These are phyloP conservation scores for Amblyopsis hoosieri DNA, from an alignment of 2,797 vertebrate genomes.

Conservation along the genomic window DNA sequence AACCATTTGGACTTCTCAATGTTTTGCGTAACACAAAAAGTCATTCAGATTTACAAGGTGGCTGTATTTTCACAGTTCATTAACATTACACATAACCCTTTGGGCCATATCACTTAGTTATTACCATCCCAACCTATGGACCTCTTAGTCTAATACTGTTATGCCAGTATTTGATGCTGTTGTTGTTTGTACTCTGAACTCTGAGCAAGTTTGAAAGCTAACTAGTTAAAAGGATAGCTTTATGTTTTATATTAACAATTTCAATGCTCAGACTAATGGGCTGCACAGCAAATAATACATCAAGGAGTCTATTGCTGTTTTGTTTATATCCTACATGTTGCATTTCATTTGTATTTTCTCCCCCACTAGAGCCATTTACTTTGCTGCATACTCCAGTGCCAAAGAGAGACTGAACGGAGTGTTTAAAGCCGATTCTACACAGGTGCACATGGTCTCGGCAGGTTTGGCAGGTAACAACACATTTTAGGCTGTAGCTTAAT, in stretches of 20 bases:
- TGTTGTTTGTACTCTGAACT: no score
- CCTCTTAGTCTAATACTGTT: no score
- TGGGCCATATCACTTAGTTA: no score
- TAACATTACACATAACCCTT: not conserved
- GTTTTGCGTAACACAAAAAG: slow-evolving; percentile 20
- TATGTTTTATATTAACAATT: no score
- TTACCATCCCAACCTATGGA: no score
- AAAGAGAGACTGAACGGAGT: slow-evolving; percentile 92
- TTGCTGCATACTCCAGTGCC: slow-evolving; percentile 95
- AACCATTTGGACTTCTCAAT: slow-evolving; percentile 7
- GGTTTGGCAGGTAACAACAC: slow-evolving; percentile 90
- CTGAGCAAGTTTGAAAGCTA: no score
- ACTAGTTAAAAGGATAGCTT: no score
- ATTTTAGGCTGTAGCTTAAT: no score
- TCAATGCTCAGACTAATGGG: slow-evolving; percentile 13
- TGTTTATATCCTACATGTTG: not conserved
- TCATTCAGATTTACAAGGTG: slow-evolving; percentile 17
- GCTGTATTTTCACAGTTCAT: slow-evolving; percentile 20
- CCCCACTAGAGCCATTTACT: slow-evolving; percentile 93
- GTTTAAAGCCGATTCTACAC: slow-evolving; percentile 91
- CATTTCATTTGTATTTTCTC: slow-evolving; percentile 18
- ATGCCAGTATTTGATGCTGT: no score
- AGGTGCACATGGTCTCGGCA: slow-evolving; percentile 96
- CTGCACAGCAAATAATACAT: not conserved
- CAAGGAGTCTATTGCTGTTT: no score